phyloP scores from a whole-genome alignment of 2,888 invertebrate genomes.

The Elysia crispata region DNA sequence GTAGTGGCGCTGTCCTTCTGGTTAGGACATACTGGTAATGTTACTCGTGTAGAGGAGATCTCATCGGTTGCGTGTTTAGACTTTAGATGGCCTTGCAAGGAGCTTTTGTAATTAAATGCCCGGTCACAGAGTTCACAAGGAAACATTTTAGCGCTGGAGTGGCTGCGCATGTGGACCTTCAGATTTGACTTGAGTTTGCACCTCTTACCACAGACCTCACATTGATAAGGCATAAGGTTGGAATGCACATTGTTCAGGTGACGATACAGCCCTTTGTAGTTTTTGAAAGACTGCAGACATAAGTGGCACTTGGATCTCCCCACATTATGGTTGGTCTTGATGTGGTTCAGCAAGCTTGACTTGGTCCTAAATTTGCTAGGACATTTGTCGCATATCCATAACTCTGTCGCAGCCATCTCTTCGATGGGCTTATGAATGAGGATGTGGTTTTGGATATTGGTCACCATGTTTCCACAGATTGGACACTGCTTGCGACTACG shows the following conservation, averaged over 20 bases:
- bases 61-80: background rate
- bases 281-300: too few relatives aligned
- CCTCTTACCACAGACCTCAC: conserved; percentile 26
- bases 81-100: conserved; percentile 7
- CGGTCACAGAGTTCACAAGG: background rate
- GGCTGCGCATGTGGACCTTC: conserved; percentile 6
- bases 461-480: conserved; percentile 43
- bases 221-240: background rate
- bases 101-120: conserved; percentile 26
- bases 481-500: conserved; percentile 45
- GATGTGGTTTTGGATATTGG: too few relatives aligned
- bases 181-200: background rate
- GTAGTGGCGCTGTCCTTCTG: too few relatives aligned
- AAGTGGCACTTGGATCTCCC: too few relatives aligned
- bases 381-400: conserved; percentile 43
- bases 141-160: background rate
- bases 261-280: too few relatives aligned
- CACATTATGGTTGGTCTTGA: too few relatives aligned
- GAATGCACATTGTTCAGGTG: too few relatives aligned
- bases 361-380: conserved; percentile 42
- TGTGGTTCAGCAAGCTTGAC: conserved; percentile 40
- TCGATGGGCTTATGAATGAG: too few relatives aligned
- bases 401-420: too few relatives aligned
- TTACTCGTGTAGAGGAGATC: too few relatives aligned
- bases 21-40: too few relatives aligned